These are phyloP conservation scores for Nerophis lumbriciformis DNA, from an alignment of 2,113 vertebrate species.

Conservation along the genomic window DNA sequence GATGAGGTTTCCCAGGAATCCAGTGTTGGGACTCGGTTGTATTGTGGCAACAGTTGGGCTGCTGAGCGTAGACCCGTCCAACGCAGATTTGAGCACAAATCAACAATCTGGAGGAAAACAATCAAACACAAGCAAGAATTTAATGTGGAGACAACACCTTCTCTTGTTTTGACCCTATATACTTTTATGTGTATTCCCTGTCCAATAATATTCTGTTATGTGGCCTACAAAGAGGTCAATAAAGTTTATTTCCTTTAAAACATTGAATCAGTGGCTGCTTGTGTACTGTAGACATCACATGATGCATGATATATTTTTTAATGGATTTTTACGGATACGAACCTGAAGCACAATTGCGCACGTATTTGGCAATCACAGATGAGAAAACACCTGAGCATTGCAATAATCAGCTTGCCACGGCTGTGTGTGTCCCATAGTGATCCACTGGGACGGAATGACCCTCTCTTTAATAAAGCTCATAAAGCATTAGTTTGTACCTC, in stretches of 20 bases:
- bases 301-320: slow-evolving; percentile 26
- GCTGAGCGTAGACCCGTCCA: slow-evolving; percentile 7
- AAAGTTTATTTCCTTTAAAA: not conserved
- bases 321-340: slow-evolving; percentile 33
- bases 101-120: slow-evolving; percentile 61
- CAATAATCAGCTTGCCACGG: not conserved
- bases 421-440: slow-evolving; percentile 1
- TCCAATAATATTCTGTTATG: not conserved
- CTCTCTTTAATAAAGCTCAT: slow-evolving; percentile 11
- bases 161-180: no score
- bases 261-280: slow-evolving; percentile 12
- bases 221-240: slow-evolving; percentile 1
- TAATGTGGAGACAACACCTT: not conserved
- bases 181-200: no score
- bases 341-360: slow-evolving; percentile 22
- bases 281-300: slow-evolving; percentile 40
- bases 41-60: slow-evolving; percentile 43
- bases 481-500: not conserved
- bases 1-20: slow-evolving; percentile 43
- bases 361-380: slow-evolving; percentile 24
- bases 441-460: slow-evolving; percentile 10
- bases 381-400: slow-evolving; percentile 1
- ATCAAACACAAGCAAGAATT: slow-evolving; percentile 10
- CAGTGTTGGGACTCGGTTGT: slow-evolving; percentile 32
- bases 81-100: slow-evolving; percentile 27